Percentiles rank a stretch among this genome's conserved stretches.
These are phyloP conservation scores for Megathymus violae DNA, from an alignment of 1,140 invertebrate genomes.

Conservation along the genomic window DNA sequence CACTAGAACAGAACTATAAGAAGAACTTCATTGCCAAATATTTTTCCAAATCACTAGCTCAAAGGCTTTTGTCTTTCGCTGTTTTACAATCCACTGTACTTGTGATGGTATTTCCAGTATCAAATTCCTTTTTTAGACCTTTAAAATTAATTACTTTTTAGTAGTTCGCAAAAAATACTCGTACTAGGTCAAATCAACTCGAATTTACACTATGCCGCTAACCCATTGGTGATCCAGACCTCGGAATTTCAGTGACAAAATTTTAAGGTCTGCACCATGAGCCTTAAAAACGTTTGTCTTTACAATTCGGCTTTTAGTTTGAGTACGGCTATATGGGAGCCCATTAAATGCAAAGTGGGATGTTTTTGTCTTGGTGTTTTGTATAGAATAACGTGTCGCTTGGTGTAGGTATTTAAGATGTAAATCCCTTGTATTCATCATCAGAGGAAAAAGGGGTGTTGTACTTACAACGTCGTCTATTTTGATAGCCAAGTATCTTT, in stretches of 20 bases:
- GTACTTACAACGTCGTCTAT: slow-evolving; percentile 39
- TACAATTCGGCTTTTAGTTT: slow-evolving; percentile 52
- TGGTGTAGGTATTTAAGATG: slow-evolving; percentile 43
- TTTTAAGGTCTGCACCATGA: slow-evolving; percentile 5
- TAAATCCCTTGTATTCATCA: slow-evolving; percentile 43
- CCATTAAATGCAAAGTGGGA: slow-evolving; percentile 54
- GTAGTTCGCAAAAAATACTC: no score
- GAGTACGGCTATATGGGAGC: slow-evolving; percentile 47
- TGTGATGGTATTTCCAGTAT: no score
- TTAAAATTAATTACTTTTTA: no score
- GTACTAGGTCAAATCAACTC: no score
- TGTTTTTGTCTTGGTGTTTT: slow-evolving; percentile 39
- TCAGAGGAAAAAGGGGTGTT: slow-evolving; percentile 28
- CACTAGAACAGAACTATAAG: no score
- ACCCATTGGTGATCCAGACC: no score
- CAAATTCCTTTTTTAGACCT: no score
- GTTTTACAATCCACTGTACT: no score
- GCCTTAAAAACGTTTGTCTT: slow-evolving; percentile 37
- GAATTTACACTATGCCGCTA: no score
- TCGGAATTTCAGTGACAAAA: not conserved
- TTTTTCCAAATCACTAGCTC: no score
- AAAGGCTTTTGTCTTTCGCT: no score
- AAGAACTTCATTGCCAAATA: no score
- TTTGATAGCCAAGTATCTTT: slow-evolving; percentile 49
- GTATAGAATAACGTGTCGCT: slow-evolving; percentile 35